Percentiles rank a stretch among this genome's conserved stretches.
phyloP scores from a whole-genome alignment of 2,888 invertebrate genomes.

The Mythimna loreyi region DNA sequence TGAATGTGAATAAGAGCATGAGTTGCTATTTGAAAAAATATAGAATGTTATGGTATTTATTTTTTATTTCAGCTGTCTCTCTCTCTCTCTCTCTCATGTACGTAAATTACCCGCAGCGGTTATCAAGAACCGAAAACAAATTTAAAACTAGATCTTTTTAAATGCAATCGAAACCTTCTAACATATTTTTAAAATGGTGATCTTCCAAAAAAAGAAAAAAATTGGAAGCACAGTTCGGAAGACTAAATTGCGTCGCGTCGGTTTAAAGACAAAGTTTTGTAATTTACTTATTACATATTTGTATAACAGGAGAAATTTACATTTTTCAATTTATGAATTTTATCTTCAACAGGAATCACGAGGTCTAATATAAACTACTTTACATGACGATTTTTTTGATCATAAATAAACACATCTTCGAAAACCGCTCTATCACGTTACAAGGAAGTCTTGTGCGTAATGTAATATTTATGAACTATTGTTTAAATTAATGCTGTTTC shows the following conservation, averaged over 20 bases:
- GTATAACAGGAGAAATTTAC: background rate
- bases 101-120: background rate
- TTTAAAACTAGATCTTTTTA: constrained; percentile 2
- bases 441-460: background rate
- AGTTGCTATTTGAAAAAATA: background rate
- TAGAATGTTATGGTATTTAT: too few species aligned
- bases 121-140: background rate
- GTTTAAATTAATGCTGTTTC: background rate
- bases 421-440: background rate
- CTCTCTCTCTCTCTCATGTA: too few species aligned
- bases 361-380: background rate
- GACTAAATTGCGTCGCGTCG: background rate
- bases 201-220: background rate
- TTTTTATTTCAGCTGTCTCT: too few species aligned
- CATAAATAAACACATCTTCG: too few species aligned
- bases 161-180: background rate
- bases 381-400: background rate
- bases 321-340: background rate
- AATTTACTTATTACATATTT: background rate
- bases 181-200: background rate
- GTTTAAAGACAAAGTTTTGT: background rate
- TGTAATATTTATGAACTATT: background rate
- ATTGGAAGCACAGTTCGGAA: background rate
- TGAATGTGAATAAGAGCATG: background rate
- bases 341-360: background rate